A percentile compares a stretch with the other conserved stretches of the same genome.
phyloP scores from a whole-genome alignment of 2,113 vertebrate genomes.

The Buteo buteo region DNA sequence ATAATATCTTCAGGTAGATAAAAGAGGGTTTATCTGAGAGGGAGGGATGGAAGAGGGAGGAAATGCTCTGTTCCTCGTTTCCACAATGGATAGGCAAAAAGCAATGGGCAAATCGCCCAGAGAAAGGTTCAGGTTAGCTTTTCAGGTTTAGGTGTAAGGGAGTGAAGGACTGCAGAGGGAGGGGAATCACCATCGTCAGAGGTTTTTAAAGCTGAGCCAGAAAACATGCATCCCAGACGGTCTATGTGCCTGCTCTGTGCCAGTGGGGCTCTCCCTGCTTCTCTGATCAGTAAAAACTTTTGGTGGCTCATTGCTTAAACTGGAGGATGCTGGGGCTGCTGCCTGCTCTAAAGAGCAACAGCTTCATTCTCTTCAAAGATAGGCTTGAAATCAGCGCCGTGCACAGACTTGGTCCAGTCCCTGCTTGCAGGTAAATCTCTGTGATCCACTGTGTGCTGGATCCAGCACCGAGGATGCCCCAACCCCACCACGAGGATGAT shows the following conservation, averaged over 20 bases:
- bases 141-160: background rate
- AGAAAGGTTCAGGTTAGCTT: background rate
- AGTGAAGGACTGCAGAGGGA: background rate
- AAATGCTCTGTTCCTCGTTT: background rate
- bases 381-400: background rate
- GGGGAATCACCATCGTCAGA: background rate
- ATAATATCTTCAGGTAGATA: background rate
- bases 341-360: background rate
- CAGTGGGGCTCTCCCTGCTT: background rate
- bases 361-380: background rate
- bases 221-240: fast-evolving
- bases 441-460: too few relatives aligned
- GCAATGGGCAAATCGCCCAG: background rate
- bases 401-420: background rate
- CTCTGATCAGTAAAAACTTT: background rate
- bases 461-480: background rate
- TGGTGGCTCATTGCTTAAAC: background rate
- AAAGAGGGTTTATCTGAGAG: background rate
- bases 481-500: background rate
- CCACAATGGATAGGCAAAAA: background rate
- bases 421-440: background rate
- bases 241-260: background rate
- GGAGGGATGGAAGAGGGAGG: background rate
- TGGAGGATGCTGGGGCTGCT: background rate
- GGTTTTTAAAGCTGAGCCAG: background rate